phyloP scores from a whole-genome alignment of 2,113 vertebrate genomes.

The Edolisoma coerulescens region DNA sequence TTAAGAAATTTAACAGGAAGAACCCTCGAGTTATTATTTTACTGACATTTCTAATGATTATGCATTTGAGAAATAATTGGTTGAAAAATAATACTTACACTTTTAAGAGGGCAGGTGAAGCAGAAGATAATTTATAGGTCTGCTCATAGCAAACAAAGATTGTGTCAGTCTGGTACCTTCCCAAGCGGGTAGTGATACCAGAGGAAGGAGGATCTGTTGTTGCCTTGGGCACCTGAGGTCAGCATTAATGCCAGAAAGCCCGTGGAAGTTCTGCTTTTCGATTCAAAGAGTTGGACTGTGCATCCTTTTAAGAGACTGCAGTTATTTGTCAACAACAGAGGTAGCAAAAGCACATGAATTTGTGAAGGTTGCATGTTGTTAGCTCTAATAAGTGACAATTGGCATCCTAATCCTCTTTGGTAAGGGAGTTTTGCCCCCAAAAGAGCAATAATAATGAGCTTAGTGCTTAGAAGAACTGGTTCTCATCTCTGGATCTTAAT shows the following conservation, averaged over 20 bases:
- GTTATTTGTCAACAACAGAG: neutral
- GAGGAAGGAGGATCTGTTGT: neutral
- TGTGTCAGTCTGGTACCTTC: neutral
- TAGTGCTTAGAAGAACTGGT: neutral
- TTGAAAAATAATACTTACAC: neutral
- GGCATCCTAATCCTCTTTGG: neutral
- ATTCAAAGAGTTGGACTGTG: neutral
- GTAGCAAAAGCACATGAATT: neutral
- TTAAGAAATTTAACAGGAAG: conserved; percentile 62
- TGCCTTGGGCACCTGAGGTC: neutral
- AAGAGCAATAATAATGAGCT: neutral
- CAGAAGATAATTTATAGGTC: neutral
- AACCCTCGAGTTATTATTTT: conserved; percentile 56
- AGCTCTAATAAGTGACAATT: conserved; percentile 3
- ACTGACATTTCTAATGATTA: conserved; percentile 55
- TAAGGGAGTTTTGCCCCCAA: neutral
- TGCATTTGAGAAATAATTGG: conserved; percentile 11
- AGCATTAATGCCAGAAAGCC: neutral
- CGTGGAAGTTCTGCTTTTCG: neutral
- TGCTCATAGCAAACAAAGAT: neutral
- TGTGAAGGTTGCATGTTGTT: neutral
- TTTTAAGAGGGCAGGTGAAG: conserved; percentile 4
- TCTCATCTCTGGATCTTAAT: neutral
- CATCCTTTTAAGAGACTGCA: neutral
- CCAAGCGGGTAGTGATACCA: neutral